A percentile compares a stretch with the other conserved stretches of the same genome.
Conservation (phyloP, 2,797 vertebrate species). For the Anas georgica region DNA sequence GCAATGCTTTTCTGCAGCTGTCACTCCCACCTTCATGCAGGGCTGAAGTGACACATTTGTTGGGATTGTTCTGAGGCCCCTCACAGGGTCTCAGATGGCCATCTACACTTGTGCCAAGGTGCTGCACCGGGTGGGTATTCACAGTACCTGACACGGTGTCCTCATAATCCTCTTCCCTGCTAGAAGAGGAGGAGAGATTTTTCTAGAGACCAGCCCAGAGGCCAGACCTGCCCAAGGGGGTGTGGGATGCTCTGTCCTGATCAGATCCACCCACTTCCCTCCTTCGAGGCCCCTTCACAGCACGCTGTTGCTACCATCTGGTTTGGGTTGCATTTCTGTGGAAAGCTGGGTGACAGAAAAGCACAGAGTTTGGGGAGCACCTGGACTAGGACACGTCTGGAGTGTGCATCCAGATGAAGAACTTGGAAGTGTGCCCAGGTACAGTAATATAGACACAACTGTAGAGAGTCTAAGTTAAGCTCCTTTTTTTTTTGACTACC, state of each 20-base stretch:
- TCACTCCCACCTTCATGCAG: fast-evolving
- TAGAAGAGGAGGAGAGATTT: background rate
- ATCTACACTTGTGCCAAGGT: background rate
- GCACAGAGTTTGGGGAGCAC: background rate
- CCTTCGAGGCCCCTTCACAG: background rate
- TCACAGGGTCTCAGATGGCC: background rate
- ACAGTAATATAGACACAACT: background rate
- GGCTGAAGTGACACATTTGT: background rate
- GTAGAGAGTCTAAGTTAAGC: background rate
- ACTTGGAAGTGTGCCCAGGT: background rate
- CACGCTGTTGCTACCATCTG: fast-evolving
- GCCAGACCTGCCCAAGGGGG: background rate
- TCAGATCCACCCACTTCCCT: background rate
- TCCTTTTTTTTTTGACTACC: background rate
- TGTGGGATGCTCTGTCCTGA: background rate
- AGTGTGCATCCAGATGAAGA: background rate
- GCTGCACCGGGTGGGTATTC: background rate
- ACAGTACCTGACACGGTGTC: background rate
- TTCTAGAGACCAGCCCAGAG: background rate
- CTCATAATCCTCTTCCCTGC: background rate
- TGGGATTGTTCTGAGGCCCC: background rate
- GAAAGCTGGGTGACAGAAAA: background rate
- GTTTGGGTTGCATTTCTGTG: background rate
- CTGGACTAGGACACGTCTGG: background rate
- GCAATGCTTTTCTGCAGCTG: slow-evolving; percentile 1